Conservation (phyloP, 2,113 vertebrate genomes). For the Amblyopsis rosae region DNA sequence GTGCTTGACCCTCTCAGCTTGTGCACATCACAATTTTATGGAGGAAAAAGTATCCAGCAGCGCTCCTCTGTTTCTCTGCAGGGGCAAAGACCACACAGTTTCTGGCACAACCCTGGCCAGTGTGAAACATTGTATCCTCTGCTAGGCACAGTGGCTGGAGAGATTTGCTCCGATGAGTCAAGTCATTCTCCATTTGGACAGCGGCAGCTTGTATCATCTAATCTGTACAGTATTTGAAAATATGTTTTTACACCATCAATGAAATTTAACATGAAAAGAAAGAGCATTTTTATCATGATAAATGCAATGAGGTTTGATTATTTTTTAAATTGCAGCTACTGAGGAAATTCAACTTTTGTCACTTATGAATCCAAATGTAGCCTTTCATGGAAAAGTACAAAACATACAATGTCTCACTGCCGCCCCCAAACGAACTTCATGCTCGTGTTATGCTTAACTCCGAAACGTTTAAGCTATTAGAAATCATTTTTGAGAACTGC, state of each 20-base stretch:
- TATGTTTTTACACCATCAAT: not conserved
- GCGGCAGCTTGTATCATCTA: not conserved
- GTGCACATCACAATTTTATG: constrained; percentile 64
- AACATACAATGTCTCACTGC: too few species aligned
- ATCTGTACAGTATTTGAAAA: not conserved
- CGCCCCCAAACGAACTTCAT: too few species aligned
- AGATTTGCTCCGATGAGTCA: not conserved
- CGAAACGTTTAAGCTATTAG: too few species aligned
- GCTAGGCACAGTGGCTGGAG: not conserved
- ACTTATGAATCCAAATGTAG: too few species aligned
- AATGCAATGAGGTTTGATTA: too few species aligned
- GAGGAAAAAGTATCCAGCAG: constrained; percentile 70
- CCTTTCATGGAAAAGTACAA: too few species aligned
- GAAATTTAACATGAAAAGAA: too few species aligned
- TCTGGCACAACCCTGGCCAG: constrained; percentile 44
- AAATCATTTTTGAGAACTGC: too few species aligned
- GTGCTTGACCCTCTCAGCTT: constrained; percentile 52
- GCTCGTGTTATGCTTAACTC: too few species aligned
- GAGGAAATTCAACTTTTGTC: too few species aligned
- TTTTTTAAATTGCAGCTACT: too few species aligned
- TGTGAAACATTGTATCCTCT: not conserved
- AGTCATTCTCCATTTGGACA: constrained; percentile 1
- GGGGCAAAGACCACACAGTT: constrained; percentile 71
- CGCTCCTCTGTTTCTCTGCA: constrained; percentile 71
- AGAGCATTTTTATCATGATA: too few species aligned